Percentiles rank a stretch among this genome's conserved stretches.
Evolutionary conservation across 2,888 invertebrate genomes (phyloP).

Genomic region (Congeria kusceri): DNA sequence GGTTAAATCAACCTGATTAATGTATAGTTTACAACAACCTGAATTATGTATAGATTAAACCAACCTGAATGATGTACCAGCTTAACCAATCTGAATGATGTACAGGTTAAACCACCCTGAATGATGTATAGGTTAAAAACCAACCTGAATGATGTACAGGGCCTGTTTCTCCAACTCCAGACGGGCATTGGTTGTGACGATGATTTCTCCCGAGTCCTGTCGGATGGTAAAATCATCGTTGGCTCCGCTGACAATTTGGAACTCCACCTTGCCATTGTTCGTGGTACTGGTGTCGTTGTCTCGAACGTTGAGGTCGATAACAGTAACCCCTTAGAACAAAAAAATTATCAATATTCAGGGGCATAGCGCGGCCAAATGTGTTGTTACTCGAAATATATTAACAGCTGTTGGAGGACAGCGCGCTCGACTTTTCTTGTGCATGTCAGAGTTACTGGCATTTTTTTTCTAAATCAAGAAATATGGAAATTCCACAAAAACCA

Average conservation of each 20-base stretch:
- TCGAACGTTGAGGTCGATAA: slow-evolving; percentile 45
- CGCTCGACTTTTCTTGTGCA: no score
- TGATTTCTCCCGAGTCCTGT: slow-evolving; percentile 89
- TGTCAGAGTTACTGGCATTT: no score
- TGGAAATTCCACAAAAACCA: no score
- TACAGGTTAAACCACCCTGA: slow-evolving; percentile 20
- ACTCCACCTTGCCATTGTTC: slow-evolving; percentile 70
- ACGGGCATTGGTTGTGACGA: not conserved
- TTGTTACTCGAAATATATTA: no score
- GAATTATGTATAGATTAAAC: not conserved
- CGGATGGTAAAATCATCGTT: slow-evolving; percentile 95
- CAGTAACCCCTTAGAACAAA: slow-evolving; percentile 25
- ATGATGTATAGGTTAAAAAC: slow-evolving; percentile 34
- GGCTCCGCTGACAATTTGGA: slow-evolving; percentile 88
- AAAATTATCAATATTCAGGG: no score
- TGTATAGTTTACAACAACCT: no score
- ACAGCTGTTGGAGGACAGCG: no score
- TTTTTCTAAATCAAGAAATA: no score
- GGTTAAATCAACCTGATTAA: no score
- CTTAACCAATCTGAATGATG: not conserved
- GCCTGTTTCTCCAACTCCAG: slow-evolving; percentile 32
- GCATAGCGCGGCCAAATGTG: no score
- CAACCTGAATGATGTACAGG: slow-evolving; percentile 41
- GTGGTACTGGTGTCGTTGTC: slow-evolving; percentile 74
- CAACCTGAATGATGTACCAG: not conserved